Evolutionary conservation across 2,888 invertebrate species (phyloP).

Genomic region (Dusona sp.): DNA sequence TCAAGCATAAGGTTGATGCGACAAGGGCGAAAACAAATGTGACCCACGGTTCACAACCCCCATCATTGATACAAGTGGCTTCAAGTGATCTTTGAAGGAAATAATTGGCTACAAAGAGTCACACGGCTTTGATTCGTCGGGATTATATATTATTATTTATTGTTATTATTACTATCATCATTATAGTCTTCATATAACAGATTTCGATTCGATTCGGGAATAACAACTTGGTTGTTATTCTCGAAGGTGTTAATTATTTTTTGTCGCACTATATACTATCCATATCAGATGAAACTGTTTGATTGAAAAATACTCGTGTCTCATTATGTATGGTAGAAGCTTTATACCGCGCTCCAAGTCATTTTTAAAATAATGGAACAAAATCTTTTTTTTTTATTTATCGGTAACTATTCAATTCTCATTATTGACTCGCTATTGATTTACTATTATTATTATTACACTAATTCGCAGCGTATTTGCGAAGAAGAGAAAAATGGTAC

Average conservation of each 20-base stretch:
- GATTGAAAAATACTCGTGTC: no score
- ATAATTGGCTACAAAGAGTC: constrained; percentile 52
- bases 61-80: constrained; percentile 57
- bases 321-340: no score
- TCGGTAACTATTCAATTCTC: no score
- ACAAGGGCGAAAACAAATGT: constrained; percentile 43
- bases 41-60: constrained; percentile 7
- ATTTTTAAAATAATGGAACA: no score
- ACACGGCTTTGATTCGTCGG: constrained; percentile 39
- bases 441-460: no score
- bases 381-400: no score
- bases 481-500: no score
- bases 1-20: constrained; percentile 12
- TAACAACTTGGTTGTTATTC: background rate
- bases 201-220: background rate
- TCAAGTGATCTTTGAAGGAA: constrained; percentile 57
- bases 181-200: background rate
- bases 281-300: no score
- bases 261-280: no score
- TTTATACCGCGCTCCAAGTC: no score
- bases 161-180: background rate
- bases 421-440: no score
- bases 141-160: background rate
- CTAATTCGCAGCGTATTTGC: no score
- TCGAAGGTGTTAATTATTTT: background rate